These are phyloP conservation scores for Molorchus minor DNA, from an alignment of 2,888 invertebrate species.

Conservation along the genomic window DNA sequence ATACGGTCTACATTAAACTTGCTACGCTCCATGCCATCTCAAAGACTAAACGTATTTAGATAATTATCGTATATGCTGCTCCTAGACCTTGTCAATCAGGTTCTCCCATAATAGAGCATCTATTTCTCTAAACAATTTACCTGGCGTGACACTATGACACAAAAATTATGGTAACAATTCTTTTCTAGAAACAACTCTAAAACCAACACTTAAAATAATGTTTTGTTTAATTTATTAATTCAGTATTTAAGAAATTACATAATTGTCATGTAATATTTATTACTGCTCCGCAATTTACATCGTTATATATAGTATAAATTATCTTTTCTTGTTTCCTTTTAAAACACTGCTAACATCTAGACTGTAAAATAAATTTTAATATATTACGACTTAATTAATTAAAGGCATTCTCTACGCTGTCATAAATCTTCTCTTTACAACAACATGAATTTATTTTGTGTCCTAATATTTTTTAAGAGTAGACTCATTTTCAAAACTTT, in stretches of 20 bases:
- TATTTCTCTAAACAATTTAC: no score
- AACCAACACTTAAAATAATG: constrained; percentile 6
- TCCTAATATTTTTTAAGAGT: constrained; percentile 18
- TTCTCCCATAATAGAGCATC: no score
- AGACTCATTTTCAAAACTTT: background rate
- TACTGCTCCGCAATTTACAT: constrained; percentile 13
- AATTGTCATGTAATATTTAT: constrained; percentile 22
- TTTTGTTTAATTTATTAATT: background rate
- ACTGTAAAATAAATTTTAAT: constrained; percentile 35
- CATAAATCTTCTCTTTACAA: constrained; percentile 32
- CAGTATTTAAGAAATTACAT: constrained; percentile 6
- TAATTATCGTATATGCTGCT: no score
- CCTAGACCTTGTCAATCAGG: no score
- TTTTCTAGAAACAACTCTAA: no score
- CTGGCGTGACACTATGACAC: no score
- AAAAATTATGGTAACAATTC: no score
- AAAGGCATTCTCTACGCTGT: constrained; percentile 31
- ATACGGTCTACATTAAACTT: no score
- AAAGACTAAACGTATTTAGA: no score
- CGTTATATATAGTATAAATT: constrained; percentile 32
- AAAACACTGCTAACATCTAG: constrained; percentile 32
- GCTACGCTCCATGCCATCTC: no score
- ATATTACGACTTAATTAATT: constrained; percentile 35
- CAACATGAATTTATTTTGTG: constrained; percentile 30
- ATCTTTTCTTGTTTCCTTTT: constrained; percentile 27